phyloP scores from a whole-genome alignment of 2,113 vertebrate genomes.

The Theristicus caerulescens region DNA sequence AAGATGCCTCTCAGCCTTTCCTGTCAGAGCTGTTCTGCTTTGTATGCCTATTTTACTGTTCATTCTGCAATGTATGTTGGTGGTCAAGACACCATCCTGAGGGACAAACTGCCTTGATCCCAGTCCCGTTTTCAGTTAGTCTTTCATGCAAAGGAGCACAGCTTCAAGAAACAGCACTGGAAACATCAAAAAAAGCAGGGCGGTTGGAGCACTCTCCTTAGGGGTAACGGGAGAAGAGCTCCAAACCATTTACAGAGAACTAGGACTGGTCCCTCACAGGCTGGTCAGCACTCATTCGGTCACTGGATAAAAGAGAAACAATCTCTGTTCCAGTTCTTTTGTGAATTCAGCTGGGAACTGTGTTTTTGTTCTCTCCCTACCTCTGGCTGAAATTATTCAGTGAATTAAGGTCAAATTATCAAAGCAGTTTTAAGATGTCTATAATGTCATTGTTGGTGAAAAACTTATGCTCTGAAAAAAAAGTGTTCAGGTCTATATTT shows the following conservation, averaged over 20 bases:
- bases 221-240: not conserved
- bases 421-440: not conserved
- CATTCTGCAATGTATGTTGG: not conserved
- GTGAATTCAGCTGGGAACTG: not conserved
- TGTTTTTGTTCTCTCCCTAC: not conserved
- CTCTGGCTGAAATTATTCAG: not conserved
- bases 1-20: not conserved
- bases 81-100: not conserved
- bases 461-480: not conserved
- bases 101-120: not conserved
- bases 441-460: not conserved
- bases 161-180: not conserved
- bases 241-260: not conserved
- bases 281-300: not conserved
- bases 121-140: not conserved
- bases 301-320: not conserved
- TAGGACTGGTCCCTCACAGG: not conserved
- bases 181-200: not conserved
- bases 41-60: not conserved
- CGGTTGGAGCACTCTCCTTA: not conserved
- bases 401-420: constrained; percentile 7
- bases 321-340: not conserved
- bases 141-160: not conserved
- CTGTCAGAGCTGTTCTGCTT: not conserved
- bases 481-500: not conserved